Conservation (phyloP, 2,113 vertebrate species). For the Phylloscopus trochiloides region DNA sequence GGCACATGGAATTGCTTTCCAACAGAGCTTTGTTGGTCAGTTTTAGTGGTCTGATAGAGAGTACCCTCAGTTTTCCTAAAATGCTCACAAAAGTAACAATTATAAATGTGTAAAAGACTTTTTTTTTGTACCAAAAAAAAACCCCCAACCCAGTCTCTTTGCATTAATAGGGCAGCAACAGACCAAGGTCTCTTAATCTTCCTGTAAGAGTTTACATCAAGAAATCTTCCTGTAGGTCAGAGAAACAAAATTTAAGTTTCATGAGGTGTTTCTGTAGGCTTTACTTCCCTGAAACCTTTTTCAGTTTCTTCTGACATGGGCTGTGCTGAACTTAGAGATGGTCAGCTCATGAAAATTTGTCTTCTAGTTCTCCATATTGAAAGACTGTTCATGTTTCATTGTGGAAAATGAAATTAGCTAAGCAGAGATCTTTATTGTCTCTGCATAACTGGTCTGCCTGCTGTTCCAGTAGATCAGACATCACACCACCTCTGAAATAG, state of each 20-base stretch:
- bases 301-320: not conserved
- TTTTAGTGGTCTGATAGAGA: not conserved
- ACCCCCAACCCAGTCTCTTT: fast-evolving
- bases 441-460: not conserved
- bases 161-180: not conserved
- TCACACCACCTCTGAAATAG: not conserved
- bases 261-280: not conserved
- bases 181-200: not conserved
- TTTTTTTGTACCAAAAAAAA: not conserved
- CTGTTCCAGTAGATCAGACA: not conserved
- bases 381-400: not conserved
- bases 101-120: not conserved
- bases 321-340: fast-evolving
- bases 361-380: not conserved
- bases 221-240: not conserved
- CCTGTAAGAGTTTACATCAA: not conserved
- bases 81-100: not conserved
- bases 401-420: not conserved
- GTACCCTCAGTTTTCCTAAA: not conserved
- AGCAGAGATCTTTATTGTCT: not conserved
- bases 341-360: not conserved
- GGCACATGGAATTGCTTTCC: not conserved
- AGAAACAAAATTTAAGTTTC: not conserved
- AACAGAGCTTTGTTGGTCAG: not conserved
- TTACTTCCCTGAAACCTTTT: not conserved